Base-by-base conservation (phyloP, 2,797 vertebrate species). In the Aeoliscus strigatus region DNA sequence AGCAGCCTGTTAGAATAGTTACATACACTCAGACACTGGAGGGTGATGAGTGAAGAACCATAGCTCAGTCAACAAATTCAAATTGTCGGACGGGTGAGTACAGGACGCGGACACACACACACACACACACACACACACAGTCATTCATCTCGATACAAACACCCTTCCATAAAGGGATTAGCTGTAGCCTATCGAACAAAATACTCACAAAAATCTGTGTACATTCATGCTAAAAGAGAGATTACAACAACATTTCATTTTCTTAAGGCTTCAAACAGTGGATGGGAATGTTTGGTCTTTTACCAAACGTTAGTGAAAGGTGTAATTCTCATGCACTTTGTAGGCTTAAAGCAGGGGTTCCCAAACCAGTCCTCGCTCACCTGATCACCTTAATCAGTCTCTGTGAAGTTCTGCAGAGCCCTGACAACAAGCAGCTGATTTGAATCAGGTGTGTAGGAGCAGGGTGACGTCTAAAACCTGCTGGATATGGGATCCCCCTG, bases 1-100 rank as follows among this genome's bases (percentile, higher is more conserved):
- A 81, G 80, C 84, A 85, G 85, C 77, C 69, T 53, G 60, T 60
- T 78, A 87, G 87, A 88, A 89, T 88, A 90, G 79, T 84, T 85
- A 84, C 81, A 80, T 77, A 82, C 86, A 81, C 59, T 75, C 79
- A 64, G 71, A 74, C 73, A 69, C 75, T 73, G 72, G 54, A 76
- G 70, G 53, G 83, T 75, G 88, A 81, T 77, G 89, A 90, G 73
- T 87, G 89, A 90, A 41, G 75, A 64, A 73, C 62, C 64, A 63
- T 73, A 83, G 73, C 83, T 83, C 77, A 37, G 45, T 76, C 73
- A 72, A 70, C 75, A 81, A 75, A 85, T 67, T 80, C 80, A 77
- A 69, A 66, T 75, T 81, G 80, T 79, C 82, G 79, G 54, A 65
- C 53, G 66, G 70, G 77, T 65, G 70, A 70, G 54, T 73, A 69